Percentiles rank a stretch among this genome's conserved stretches.
Evolutionary conservation across 2,797 vertebrate genomes (phyloP).

Genomic region (Leptatherina wallacei): DNA sequence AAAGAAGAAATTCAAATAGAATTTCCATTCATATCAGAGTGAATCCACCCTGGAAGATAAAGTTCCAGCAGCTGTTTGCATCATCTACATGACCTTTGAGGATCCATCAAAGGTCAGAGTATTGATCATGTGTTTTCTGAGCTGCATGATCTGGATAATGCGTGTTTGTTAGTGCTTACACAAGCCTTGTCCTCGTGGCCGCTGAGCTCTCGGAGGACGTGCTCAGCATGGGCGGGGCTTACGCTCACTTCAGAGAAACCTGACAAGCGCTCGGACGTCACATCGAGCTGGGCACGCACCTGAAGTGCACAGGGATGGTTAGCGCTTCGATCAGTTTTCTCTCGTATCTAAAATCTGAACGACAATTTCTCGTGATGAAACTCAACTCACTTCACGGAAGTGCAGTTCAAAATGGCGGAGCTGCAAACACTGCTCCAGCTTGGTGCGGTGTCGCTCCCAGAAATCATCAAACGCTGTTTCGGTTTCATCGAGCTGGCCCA

Average conservation of each 20-base stretch:
- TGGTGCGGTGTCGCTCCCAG: slow-evolving; percentile 93
- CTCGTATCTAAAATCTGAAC: background rate
- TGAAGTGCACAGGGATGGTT: slow-evolving; percentile 6
- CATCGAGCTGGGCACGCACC: slow-evolving; percentile 88
- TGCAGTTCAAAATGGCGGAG: slow-evolving; percentile 92
- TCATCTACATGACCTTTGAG: slow-evolving; percentile 24
- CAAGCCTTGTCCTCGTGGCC: slow-evolving; percentile 88
- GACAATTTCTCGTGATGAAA: background rate
- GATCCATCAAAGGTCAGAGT: slow-evolving; percentile 29
- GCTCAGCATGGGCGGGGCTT: slow-evolving; percentile 89
- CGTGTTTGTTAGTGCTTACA: slow-evolving; percentile 79
- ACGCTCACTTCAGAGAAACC: slow-evolving; percentile 90
- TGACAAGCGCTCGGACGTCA: slow-evolving; percentile 81
- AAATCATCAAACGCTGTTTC: slow-evolving; percentile 95
- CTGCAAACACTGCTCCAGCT: slow-evolving; percentile 92
- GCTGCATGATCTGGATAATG: slow-evolving; percentile 1
- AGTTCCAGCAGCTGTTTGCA: slow-evolving; percentile 15
- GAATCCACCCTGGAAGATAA: slow-evolving; percentile 1
- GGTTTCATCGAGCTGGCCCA: slow-evolving; percentile 92
- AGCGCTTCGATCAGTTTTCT: background rate
- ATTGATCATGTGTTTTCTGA: slow-evolving; percentile 10
- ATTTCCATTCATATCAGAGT: background rate
- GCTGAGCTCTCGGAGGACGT: slow-evolving; percentile 89
- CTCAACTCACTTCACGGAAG: slow-evolving; percentile 91
- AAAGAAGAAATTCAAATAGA: background rate